Evolutionary conservation across 2,113 vertebrate species (phyloP).

Genomic region (Siniperca chuatsi): DNA sequence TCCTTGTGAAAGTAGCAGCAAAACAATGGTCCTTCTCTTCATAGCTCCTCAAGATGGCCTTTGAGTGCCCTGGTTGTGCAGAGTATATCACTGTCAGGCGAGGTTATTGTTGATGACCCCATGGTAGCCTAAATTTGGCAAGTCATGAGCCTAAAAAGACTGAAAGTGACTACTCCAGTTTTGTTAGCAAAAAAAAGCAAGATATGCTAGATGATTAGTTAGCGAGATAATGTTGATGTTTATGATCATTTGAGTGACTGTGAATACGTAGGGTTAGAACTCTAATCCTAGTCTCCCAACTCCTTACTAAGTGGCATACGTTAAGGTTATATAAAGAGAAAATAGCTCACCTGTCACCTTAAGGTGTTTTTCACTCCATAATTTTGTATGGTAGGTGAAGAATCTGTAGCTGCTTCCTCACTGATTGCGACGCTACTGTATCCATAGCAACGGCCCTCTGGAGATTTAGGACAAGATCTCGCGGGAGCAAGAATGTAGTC

Average conservation of each 20-base stretch:
- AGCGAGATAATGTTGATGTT: neutral
- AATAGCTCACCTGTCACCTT: slow-evolving; percentile 52
- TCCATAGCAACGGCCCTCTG: slow-evolving; percentile 61
- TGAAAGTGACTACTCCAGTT: neutral
- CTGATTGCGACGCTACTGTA: slow-evolving; percentile 26
- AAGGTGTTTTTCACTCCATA: neutral
- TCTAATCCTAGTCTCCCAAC: neutral
- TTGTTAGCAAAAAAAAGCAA: neutral
- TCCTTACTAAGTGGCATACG: neutral
- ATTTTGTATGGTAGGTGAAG: neutral
- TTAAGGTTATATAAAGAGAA: neutral
- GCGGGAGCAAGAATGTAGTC: slow-evolving; percentile 52
- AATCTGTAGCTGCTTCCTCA: neutral
- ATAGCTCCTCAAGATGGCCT: neutral
- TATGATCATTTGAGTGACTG: neutral
- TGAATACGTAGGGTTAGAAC: neutral
- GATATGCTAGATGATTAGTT: neutral
- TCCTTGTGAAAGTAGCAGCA: neutral
- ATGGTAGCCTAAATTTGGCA: neutral
- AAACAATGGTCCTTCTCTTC: neutral
- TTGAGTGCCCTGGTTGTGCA: neutral
- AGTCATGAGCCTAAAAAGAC: neutral
- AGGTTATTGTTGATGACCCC: neutral
- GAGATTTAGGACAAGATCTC: slow-evolving; percentile 32
- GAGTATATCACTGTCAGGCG: neutral